Evolutionary conservation across 2,888 invertebrate species (phyloP).

Genomic region (Limnephilus lunatus): DNA sequence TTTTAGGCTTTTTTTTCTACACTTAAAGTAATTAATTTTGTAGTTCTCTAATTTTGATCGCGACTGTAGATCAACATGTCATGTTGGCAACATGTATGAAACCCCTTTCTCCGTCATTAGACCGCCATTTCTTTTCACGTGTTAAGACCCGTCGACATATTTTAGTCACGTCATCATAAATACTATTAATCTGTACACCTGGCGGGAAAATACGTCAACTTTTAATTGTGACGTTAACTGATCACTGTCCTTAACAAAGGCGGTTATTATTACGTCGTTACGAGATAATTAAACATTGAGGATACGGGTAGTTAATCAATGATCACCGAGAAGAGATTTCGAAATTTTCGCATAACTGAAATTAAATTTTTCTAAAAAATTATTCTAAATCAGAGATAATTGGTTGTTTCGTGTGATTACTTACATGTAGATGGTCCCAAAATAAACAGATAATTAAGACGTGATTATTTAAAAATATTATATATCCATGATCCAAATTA

Average conservation of each 20-base stretch:
- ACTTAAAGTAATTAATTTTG: neutral
- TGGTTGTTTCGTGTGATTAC: no score
- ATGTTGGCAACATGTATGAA: neutral
- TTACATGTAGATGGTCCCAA: no score
- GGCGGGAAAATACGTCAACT: neutral
- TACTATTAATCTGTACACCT: neutral
- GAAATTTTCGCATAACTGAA: no score
- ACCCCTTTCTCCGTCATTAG: neutral
- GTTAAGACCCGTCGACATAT: neutral
- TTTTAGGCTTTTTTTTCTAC: no score
- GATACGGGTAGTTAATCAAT: neutral
- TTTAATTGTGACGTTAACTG: conserved; percentile 15
- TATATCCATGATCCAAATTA: no score
- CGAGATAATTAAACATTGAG: neutral
- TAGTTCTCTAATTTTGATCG: neutral
- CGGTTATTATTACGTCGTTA: conserved; percentile 8
- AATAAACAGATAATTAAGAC: no score
- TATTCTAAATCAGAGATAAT: no score
- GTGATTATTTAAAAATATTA: no score
- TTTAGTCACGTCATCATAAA: conserved; percentile 11
- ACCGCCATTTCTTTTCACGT: neutral
- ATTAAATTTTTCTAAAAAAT: no score
- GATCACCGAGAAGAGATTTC: neutral
- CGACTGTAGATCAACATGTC: neutral
- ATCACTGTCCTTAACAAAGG: conserved; percentile 5